phyloP scores from a whole-genome alignment of 2,888 invertebrate genomes.

The Cylloceria caligata region DNA sequence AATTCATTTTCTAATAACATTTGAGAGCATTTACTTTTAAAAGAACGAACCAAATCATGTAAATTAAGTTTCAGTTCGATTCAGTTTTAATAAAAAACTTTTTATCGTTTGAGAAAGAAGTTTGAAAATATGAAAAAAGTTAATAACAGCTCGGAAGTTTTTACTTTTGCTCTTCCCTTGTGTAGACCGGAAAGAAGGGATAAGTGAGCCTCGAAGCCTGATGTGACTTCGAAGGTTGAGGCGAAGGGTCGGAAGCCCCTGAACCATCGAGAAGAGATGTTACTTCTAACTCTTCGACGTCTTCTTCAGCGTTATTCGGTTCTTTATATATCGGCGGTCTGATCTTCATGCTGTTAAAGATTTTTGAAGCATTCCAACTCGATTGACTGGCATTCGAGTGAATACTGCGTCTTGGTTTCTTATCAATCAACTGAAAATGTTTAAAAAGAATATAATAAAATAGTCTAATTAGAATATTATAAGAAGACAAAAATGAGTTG shows the following conservation, averaged over 20 bases:
- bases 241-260: constrained; percentile 4
- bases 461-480: not conserved
- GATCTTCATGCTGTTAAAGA: constrained; percentile 43
- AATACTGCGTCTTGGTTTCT: constrained; percentile 28
- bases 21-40: too few species aligned
- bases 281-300: constrained; percentile 39
- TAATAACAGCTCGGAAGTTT: not conserved
- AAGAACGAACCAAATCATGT: too few species aligned
- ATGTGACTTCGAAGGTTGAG: constrained; percentile 21
- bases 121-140: not conserved
- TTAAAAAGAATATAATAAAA: not conserved
- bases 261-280: constrained; percentile 33
- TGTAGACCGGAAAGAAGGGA: constrained; percentile 42
- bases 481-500: too few species aligned
- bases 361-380: constrained; percentile 52
- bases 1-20: too few species aligned
- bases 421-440: constrained; percentile 24
- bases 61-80: too few species aligned
- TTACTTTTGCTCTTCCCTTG: constrained; percentile 13
- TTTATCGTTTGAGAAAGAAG: too few species aligned
- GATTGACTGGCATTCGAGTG: constrained; percentile 60
- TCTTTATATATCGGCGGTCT: constrained; percentile 11
- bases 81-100: too few species aligned
- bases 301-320: constrained; percentile 21
- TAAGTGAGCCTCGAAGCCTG: constrained; percentile 26